Evolutionary conservation across 37 sponge, comb jelly and placozoan genomes (phyloP), one percentile per base, ranked within the genome.

Genomic region (Axinella damicornis): DNA sequence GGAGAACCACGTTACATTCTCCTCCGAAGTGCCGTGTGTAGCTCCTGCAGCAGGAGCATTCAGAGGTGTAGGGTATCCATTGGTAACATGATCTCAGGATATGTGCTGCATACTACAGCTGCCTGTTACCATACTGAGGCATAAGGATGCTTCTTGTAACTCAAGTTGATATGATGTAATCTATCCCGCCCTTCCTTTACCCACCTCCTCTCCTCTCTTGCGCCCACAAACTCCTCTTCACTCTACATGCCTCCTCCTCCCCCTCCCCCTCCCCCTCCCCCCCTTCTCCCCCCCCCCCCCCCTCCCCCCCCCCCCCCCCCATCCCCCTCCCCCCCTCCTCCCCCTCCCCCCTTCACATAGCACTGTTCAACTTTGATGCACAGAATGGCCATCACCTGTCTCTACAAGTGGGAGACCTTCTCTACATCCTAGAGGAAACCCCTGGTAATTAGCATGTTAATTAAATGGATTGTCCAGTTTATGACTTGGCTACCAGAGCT

Each of bases 321-420:
- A 25, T 54, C 56, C 9, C 17, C 1, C 74, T 73, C 16, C n/a
- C 55, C 28, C 54, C 28, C 74, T 27, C 56, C 25, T 5, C 32
- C 75, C 15, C 57, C 32, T 32, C 28, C 30, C 58, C 75, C 14
- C 32, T 56, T 58, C 25, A 55, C 5, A 80, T 40, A 83, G 88
- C 80, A 31, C 69, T 92, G 17, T 83, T 66, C 84, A 92, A 87
- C 54, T 92, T 66, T 32, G 58, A 71, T n/a, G 54, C 77, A 24
- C 65, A 75, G 13, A 25, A 76, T 17, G 64, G 76, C 37, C 77
- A 85, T 32, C 80, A 88, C 4, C 73, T 93, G 24, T 46, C 86
- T 18, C 33, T 93, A 27, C 35, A 53, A 54, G 80, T 93, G 21
- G 93, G 93, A n/a, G 93, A 93, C 73, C 81, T 93, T 9, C 77